Percentiles rank a stretch among this genome's conserved stretches.
Conservation (phyloP, 2,113 vertebrate species). For the Poeciliopsis occidentalis region DNA sequence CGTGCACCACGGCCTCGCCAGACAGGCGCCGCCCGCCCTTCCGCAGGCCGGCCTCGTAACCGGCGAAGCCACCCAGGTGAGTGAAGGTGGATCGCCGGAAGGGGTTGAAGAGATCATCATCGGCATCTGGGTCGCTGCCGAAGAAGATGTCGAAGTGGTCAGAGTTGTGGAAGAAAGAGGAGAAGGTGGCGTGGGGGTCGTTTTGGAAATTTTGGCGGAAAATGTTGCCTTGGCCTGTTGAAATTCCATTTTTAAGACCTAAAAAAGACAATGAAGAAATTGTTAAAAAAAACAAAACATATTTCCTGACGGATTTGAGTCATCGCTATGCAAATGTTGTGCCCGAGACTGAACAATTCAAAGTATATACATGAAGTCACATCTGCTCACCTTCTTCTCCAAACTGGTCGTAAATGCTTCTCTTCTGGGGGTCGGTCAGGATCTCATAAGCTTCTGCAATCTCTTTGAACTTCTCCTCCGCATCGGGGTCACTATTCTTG, state of each 20-base stretch:
- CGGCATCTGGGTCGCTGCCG: conserved; percentile 85
- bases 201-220: conserved; percentile 87
- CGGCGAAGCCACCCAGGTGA: conserved; percentile 82
- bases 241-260: conserved; percentile 90
- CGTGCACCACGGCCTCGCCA: conserved; percentile 79
- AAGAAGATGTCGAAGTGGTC: conserved; percentile 92
- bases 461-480: conserved; percentile 97
- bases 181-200: conserved; percentile 85
- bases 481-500: conserved; percentile 94
- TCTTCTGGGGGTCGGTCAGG: conserved; percentile 92
- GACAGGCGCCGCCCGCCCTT: conserved; percentile 78
- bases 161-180: conserved; percentile 69
- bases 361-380: background rate
- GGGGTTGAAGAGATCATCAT: conserved; percentile 90
- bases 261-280: conserved; percentile 10
- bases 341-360: background rate
- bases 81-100: conserved; percentile 90
- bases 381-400: conserved; percentile 92
- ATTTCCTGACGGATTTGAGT: background rate
- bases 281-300: background rate
- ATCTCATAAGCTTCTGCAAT: conserved; percentile 95
- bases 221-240: conserved; percentile 84
- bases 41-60: conserved; percentile 75
- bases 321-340: conserved; percentile 20
- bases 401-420: conserved; percentile 90